Percentiles rank a stretch among this genome's conserved stretches.
phyloP scores from a whole-genome alignment of 2,113 vertebrate genomes.

The Strigops habroptila region DNA sequence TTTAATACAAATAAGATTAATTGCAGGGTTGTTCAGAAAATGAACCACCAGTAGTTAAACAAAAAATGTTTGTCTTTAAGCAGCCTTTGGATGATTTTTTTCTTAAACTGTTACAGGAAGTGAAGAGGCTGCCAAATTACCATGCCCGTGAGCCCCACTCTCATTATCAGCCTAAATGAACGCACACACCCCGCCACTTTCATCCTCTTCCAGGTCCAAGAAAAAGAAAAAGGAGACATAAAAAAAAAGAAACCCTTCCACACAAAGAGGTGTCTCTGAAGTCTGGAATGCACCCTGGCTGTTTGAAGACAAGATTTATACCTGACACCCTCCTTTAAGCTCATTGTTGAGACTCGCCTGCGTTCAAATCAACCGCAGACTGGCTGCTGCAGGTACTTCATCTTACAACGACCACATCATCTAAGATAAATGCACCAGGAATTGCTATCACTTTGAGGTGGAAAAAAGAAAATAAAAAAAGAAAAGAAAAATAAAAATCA shows the following conservation, averaged over 20 bases:
- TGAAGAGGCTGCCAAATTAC: slow-evolving; percentile 83
- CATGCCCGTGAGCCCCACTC: slow-evolving; percentile 77
- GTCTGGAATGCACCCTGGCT: slow-evolving; percentile 82
- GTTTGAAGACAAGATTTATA: slow-evolving; percentile 84
- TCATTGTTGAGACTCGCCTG: slow-evolving; percentile 89
- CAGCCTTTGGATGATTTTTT: slow-evolving; percentile 70
- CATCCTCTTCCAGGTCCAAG: slow-evolving; percentile 81
- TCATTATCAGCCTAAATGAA: slow-evolving; percentile 89
- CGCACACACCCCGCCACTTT: slow-evolving; percentile 78
- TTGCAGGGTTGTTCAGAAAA: slow-evolving; percentile 80
- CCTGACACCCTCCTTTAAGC: slow-evolving; percentile 79
- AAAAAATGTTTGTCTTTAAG: slow-evolving; percentile 81
- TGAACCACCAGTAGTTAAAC: slow-evolving; percentile 80
- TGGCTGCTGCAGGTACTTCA: slow-evolving; percentile 83
- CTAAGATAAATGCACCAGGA: slow-evolving; percentile 82
- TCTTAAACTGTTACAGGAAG: slow-evolving; percentile 85
- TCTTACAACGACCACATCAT: slow-evolving; percentile 86
- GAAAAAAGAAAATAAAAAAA: background rate
- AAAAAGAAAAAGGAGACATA: slow-evolving; percentile 64
- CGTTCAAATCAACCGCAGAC: slow-evolving; percentile 86
- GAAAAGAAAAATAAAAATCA: background rate
- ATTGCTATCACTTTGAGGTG: slow-evolving; percentile 80
- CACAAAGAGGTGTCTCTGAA: slow-evolving; percentile 80
- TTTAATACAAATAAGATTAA: slow-evolving; percentile 84
- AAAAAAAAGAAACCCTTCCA: slow-evolving; percentile 55